A percentile compares a stretch with the other conserved stretches of the same genome.
Evolutionary conservation across 2,888 invertebrate genomes (phyloP).

Genomic region (Petrolisthes cinctipes): DNA sequence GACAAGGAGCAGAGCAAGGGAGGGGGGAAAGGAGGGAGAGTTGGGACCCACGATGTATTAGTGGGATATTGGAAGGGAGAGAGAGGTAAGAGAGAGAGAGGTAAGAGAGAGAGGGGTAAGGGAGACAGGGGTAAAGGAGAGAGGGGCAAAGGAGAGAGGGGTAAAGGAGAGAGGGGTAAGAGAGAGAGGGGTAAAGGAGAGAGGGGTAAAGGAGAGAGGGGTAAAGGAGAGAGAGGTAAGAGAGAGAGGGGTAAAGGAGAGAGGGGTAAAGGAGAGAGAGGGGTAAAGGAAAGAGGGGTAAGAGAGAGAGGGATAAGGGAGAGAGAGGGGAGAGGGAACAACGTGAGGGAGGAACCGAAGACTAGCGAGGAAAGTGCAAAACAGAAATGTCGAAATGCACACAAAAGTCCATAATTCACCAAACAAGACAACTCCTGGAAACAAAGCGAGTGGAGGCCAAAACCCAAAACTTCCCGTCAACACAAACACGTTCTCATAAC

Average conservation of each 20-base stretch:
- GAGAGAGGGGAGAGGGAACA: not conserved
- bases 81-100: not conserved
- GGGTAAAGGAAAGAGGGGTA: not conserved
- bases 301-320: not conserved
- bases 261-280: not conserved
- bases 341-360: not conserved
- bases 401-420: no score
- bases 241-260: not conserved
- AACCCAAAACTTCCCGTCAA: no score
- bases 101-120: not conserved
- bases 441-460: no score
- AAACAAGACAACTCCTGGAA: no score
- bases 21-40: not conserved
- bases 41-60: not conserved
- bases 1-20: not conserved
- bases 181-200: not conserved
- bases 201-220: not conserved
- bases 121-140: not conserved
- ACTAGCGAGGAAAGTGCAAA: not conserved
- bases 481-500: no score
- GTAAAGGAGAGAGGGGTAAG: not conserved
- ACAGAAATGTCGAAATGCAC: not conserved
- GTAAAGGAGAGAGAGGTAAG: not conserved
- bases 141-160: conserved; percentile 11
- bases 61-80: not conserved